Conservation (phyloP, 2,797 vertebrate genomes). For the Ficedula albicollis region DNA sequence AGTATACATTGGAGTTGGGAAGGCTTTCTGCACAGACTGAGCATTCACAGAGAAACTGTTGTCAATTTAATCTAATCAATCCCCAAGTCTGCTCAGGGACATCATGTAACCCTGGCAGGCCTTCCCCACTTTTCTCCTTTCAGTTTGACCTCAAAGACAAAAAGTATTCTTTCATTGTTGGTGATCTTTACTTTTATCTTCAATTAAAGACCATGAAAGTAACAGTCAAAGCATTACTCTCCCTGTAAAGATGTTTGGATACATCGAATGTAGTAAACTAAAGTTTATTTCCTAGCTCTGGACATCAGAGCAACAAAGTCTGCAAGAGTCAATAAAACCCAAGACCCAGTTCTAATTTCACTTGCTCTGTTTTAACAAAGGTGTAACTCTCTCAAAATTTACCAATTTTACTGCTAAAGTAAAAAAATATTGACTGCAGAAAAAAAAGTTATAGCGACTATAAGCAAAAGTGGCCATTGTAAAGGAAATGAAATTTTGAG, state of each 20-base stretch:
- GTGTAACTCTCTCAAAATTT: not conserved
- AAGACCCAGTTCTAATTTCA: not conserved
- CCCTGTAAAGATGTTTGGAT: not conserved
- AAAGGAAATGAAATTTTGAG: not conserved
- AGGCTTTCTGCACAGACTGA: not conserved
- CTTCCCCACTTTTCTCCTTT: not conserved
- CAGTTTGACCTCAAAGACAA: not conserved
- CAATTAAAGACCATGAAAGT: not conserved
- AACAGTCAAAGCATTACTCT: not conserved
- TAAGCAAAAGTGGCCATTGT: not conserved
- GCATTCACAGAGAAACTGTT: not conserved
- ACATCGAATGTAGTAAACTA: not conserved
- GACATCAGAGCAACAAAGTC: not conserved
- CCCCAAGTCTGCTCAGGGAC: not conserved
- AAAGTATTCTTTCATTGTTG: not conserved
- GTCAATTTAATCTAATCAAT: not conserved
- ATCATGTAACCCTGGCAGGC: not conserved
- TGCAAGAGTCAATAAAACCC: not conserved
- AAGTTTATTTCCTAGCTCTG: not conserved
- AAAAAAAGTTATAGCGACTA: not conserved
- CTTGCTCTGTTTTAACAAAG: not conserved
- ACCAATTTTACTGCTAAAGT: not conserved
- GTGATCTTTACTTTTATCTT: not conserved
- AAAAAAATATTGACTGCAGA: not conserved
- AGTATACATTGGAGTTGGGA: not conserved